phyloP scores from a whole-genome alignment of 2,888 invertebrate species.

The Linyphia triangularis region DNA sequence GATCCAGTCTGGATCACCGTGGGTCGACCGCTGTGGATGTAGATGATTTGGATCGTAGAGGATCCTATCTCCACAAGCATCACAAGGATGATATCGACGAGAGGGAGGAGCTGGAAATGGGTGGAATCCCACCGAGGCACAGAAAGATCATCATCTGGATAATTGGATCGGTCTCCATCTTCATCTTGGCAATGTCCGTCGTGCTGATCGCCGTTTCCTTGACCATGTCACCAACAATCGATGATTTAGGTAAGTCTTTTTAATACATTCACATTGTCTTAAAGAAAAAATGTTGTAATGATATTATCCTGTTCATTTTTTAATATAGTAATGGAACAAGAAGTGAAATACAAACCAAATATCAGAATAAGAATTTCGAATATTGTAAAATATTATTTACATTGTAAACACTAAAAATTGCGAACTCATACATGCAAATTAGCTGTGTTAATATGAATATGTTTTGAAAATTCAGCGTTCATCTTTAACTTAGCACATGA shows the following conservation, averaged over 20 bases:
- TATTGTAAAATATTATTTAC: no score
- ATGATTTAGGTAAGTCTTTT: conserved; percentile 69
- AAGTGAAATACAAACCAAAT: no score
- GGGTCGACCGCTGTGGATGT: conserved; percentile 34
- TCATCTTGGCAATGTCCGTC: conserved; percentile 71
- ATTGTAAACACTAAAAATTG: no score
- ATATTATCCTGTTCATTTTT: no score
- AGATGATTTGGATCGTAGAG: conserved; percentile 19
- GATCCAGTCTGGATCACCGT: conserved; percentile 38
- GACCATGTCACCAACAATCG: conserved; percentile 73
- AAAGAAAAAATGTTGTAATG: no score
- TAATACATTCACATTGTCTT: no score
- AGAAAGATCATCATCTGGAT: conserved; percentile 71
- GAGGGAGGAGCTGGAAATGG: conserved; percentile 66
- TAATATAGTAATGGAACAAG: no score
- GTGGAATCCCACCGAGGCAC: conserved; percentile 53
- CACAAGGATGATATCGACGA: conserved; percentile 55
- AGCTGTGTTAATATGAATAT: no score
- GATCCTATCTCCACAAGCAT: conserved; percentile 6
- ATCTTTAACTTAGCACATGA: no score
- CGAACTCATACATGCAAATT: no score
- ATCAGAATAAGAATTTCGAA: no score
- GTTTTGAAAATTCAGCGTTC: no score
- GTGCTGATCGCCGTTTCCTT: conserved; percentile 72
- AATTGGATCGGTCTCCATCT: conserved; percentile 71